phyloP scores from a whole-genome alignment of 2,888 invertebrate genomes.

The Eristalis tenax region DNA sequence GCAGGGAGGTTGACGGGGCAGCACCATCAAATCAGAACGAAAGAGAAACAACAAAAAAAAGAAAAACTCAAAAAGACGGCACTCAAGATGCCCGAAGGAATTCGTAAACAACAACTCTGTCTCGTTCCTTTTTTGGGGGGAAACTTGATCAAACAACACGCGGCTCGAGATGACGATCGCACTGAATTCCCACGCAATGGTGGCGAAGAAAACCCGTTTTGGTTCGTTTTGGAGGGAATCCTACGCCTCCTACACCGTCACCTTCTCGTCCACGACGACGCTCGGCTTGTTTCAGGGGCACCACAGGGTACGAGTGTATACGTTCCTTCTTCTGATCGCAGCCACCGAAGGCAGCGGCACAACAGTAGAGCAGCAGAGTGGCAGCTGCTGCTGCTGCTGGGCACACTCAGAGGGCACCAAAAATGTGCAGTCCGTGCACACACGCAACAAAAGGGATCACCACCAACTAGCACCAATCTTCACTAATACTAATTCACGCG shows the following conservation, averaged over 20 bases:
- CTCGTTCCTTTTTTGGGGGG: not conserved
- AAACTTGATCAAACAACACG: constrained; percentile 11
- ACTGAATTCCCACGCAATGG: constrained; percentile 46
- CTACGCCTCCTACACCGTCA: constrained; percentile 2
- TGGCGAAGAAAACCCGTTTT: constrained; percentile 47
- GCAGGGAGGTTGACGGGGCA: not conserved
- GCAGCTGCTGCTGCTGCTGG: constrained; percentile 53
- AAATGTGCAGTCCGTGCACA: not conserved
- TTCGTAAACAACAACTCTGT: constrained; percentile 38
- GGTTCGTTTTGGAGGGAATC: constrained; percentile 29
- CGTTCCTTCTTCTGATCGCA: constrained; percentile 1
- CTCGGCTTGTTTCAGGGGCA: not conserved
- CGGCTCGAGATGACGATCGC: constrained; percentile 18
- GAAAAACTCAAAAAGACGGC: not conserved
- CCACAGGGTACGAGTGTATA: constrained; percentile 6
- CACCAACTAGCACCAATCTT: not conserved
- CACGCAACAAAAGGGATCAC: constrained; percentile 1
- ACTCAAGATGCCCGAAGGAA: not conserved
- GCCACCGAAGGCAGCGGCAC: not conserved
- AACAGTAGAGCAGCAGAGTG: too few species aligned
- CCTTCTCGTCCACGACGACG: not conserved
- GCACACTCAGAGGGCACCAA: constrained; percentile 45
- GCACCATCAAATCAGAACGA: not conserved
- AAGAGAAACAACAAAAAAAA: not conserved
- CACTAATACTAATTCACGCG: not conserved